Conservation (phyloP, 2,888 invertebrate genomes). For the Melanotus villosus region DNA sequence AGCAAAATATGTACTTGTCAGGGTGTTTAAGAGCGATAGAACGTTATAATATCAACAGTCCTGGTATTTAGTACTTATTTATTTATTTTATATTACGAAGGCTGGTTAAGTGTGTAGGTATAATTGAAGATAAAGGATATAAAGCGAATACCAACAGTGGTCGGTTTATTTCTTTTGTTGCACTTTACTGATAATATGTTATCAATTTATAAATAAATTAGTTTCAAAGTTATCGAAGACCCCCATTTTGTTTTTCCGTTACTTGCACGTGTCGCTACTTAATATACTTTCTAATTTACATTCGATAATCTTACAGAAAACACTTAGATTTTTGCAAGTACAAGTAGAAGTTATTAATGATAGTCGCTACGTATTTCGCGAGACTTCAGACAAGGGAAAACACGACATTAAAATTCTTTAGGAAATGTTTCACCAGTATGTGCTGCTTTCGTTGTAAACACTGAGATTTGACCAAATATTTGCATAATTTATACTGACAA, state of each 20-base stretch:
- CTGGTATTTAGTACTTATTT: slow-evolving; percentile 10
- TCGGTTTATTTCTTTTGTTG: not conserved
- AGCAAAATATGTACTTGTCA: slow-evolving; percentile 4
- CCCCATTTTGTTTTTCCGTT: not conserved
- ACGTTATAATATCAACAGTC: slow-evolving; percentile 11
- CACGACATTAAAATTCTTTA: too few relatives aligned
- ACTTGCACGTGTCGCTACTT: not conserved
- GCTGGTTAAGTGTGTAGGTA: slow-evolving; percentile 1
- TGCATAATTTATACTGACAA: too few relatives aligned
- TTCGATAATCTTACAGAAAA: too few relatives aligned
- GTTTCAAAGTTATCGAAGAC: not conserved
- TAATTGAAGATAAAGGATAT: slow-evolving; percentile 7
- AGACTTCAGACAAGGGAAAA: too few relatives aligned
- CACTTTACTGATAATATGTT: not conserved
- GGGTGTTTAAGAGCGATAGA: slow-evolving; percentile 19
- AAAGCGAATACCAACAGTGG: not conserved
- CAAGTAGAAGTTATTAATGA: too few relatives aligned
- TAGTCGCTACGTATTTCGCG: too few relatives aligned
- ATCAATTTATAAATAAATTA: not conserved
- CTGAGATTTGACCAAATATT: too few relatives aligned
- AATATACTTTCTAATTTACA: too few relatives aligned
- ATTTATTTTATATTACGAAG: slow-evolving; percentile 10
- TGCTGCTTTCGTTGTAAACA: too few relatives aligned
- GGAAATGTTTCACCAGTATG: too few relatives aligned
- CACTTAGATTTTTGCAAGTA: too few relatives aligned